These are phyloP conservation scores for Meta bourneti DNA, from an alignment of 2,888 invertebrate species.

Conservation along the genomic window DNA sequence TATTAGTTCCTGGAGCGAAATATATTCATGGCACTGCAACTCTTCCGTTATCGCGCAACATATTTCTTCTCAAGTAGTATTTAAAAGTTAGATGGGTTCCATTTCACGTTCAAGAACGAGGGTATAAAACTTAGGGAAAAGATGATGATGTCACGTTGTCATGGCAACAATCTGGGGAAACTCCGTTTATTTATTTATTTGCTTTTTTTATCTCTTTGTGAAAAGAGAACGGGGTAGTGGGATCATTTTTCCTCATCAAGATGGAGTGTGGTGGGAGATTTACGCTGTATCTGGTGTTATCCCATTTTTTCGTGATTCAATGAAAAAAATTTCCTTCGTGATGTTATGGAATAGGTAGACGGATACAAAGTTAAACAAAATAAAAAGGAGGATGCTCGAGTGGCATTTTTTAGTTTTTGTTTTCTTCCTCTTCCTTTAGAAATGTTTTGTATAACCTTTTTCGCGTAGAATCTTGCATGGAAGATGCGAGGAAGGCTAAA, in stretches of 20 bases:
- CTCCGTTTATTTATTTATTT: conserved; percentile 27
- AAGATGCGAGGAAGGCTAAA: too few species aligned
- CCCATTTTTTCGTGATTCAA: conserved; percentile 61
- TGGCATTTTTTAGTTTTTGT: conserved; percentile 1
- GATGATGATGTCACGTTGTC: conserved; percentile 44
- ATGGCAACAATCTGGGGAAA: conserved; percentile 54
- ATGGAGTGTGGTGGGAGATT: conserved; percentile 40
- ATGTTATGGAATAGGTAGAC: not conserved
- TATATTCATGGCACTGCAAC: not conserved
- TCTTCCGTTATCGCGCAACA: too few species aligned
- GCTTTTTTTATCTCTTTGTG: not conserved
- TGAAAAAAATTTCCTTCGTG: conserved; percentile 33
- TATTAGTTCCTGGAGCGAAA: not conserved
- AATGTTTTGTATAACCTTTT: conserved; percentile 2
- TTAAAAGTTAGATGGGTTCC: conserved; percentile 17
- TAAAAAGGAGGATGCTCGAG: not conserved
- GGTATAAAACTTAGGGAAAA: conserved; percentile 23
- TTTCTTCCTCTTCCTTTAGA: not conserved
- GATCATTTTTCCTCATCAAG: conserved; percentile 53
- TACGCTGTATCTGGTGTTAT: conserved; percentile 55
- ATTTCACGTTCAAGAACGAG: conserved; percentile 20
- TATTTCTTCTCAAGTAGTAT: conserved; percentile 22
- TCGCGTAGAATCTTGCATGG: not conserved
- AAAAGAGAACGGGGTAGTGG: conserved; percentile 34
- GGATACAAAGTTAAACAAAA: not conserved